phyloP scores from a whole-genome alignment of 2,113 vertebrate genomes.

The Actinemys pallida region DNA sequence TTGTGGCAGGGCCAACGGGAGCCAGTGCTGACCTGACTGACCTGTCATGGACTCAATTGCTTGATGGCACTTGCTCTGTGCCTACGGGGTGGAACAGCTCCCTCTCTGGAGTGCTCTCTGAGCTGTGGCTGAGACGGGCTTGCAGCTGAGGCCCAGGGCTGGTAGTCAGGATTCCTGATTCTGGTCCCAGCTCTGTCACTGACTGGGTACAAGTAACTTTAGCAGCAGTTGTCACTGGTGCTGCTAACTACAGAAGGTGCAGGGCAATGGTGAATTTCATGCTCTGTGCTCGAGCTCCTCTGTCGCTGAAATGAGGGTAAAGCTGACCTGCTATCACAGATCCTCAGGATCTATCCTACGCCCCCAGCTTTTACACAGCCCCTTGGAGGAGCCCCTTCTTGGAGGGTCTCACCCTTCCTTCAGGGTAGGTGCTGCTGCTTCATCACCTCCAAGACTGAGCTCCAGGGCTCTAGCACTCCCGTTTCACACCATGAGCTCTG shows the following conservation, averaged over 20 bases:
- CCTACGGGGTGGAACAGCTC: neutral
- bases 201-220: neutral
- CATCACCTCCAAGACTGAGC: neutral
- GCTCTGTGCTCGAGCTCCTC: neutral
- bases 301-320: neutral
- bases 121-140: neutral
- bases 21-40: neutral
- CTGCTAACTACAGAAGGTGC: neutral
- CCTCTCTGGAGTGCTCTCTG: neutral
- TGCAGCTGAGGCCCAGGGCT: too few species aligned
- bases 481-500: neutral
- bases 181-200: neutral
- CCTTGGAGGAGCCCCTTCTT: neutral
- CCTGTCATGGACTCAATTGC: neutral
- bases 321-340: neutral
- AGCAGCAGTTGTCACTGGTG: neutral
- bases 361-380: too few species aligned
- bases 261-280: neutral
- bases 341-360: too few species aligned
- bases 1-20: neutral
- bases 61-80: neutral
- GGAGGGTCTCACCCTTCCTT: neutral
- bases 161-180: neutral
- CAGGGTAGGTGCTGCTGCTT: neutral
- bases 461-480: neutral